A percentile compares a stretch with the other conserved stretches of the same genome.
Conservation (phyloP, 2,113 vertebrate species). For the Nycticebus coucang region DNA sequence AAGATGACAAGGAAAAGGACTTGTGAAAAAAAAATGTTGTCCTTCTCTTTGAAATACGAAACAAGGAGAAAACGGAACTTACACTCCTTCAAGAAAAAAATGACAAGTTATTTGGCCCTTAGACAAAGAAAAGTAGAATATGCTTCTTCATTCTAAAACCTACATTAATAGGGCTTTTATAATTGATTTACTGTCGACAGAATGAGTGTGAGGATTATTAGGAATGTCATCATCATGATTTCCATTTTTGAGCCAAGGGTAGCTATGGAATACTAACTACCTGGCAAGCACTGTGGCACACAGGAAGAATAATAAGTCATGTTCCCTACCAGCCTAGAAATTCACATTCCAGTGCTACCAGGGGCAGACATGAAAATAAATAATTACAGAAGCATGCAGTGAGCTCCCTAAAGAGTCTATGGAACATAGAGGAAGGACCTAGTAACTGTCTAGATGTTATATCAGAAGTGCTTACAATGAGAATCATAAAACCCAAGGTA, state of each 20-base stretch:
- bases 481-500: neutral
- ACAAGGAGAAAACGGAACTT: neutral
- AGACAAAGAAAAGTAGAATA: neutral
- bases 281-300: neutral
- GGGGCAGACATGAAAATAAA: constrained; percentile 36
- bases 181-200: constrained; percentile 29
- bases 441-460: neutral
- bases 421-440: neutral
- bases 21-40: neutral
- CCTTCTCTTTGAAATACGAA: constrained; percentile 24
- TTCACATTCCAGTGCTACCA: neutral
- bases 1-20: neutral
- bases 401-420: neutral
- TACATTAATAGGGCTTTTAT: neutral
- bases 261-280: constrained; percentile 43
- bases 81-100: constrained; percentile 36
- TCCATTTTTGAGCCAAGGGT: constrained; percentile 34
- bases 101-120: constrained; percentile 38
- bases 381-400: neutral
- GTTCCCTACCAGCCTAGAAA: constrained; percentile 4
- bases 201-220: constrained; percentile 27
- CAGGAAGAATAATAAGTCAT: neutral
- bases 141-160: neutral
- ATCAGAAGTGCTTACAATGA: neutral
- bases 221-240: constrained; percentile 32